Base-by-base conservation (phyloP, 2,797 vertebrate species). In the Phrynocephalus vlangalii region DNA sequence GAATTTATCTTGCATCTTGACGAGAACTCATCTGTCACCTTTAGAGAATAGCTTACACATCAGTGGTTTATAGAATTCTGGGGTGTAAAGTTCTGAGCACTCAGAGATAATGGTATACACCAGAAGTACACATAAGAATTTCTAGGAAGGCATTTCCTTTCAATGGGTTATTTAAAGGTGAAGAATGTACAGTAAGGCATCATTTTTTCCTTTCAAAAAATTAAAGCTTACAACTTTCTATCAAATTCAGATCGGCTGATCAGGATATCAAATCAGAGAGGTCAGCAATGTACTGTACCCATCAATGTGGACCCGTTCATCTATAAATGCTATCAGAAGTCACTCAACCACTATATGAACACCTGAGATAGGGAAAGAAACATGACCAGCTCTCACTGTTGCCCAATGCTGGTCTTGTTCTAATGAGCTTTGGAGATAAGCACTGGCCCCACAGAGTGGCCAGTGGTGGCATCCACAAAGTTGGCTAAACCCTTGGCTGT, bases 1-100 rank as follows among this genome's bases (percentile, higher is more conserved):
- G 0, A 5, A 1, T 8, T 70, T 76, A 71, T 84, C 72, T 68
- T 76, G 33, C 44, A 52, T 30, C 26, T 87, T 24, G 1, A 44
- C 67, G 38, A n/a, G 76, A 77, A 82, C 24, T 28, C 66, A 68
- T 8, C 73, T 33, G 44, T 22, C 8, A 68, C 22, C 9, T 75
- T 82, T 83, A 26, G 18, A 87, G 13, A 11, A 18, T 22, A 15
- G 9, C 83, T 48, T 66, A 16, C 6, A 24, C 24, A 83, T 16
- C 84, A 85, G 11, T 88, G 78, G n/a, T 83, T 84, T 16, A 13
- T 26, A 60, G 60, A 84, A 75, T 5, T 66, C 38, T 33, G 22
- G 13, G 5, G 15, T 44, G 50, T 66, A 38, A 38, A 33, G 24
- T 38, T 77, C 33, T 67, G 26, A 85, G 73, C 33, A 76, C 28